Base-by-base conservation (phyloP, 2,113 vertebrate genomes). In the Diglossa brunneiventris region DNA sequence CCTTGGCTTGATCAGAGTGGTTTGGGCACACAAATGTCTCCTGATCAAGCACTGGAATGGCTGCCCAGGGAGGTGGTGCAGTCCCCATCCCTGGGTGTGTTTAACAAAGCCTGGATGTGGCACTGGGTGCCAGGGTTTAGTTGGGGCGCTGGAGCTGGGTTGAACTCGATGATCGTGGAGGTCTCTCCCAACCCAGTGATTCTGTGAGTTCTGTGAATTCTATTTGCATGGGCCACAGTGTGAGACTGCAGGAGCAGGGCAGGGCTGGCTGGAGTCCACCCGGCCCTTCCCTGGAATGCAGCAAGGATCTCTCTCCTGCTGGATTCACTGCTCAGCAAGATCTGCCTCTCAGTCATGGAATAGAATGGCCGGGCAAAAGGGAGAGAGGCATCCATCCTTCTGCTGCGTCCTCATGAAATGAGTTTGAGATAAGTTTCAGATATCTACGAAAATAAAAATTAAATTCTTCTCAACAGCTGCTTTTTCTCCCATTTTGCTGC, bases 311-410 rank as follows among this genome's bases (percentile, higher is more conserved):
- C 31, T 39, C 31, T 62, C 35, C 0, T 22, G 61, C n/a, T 64
- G 80, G 50, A 50, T 50, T 67, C 44, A 4, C 30, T 30, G 55
- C 35, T 47, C 89, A n/a, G 12, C 72, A 15, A 79, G 56, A 56
- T 63, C 42, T 2, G 5, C 83, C 61, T 89, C 1, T 89, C 1
- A 86, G 61, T 3, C 42, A 7, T 1, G 15, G 11, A 5, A 11
- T 5, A 7, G 13, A 46, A n/a, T 1, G 50, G 28, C 7, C 0
- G 0, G 16, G 42, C 22, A 27, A 9, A 8, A 44, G 59, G 37
- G 35, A 50, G 46, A 31, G 35, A 70, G 22, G 37, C 53, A 7
- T 15, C 66, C 49, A 8, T 15, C 58, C 50, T 75, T 18, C 42
- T 26, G 47, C 5, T 26, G 59, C 23, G 10, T 16, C 47, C 42